Evolutionary conservation across 2,797 vertebrate species (phyloP).

Genomic region (Intellagama lesueurii): DNA sequence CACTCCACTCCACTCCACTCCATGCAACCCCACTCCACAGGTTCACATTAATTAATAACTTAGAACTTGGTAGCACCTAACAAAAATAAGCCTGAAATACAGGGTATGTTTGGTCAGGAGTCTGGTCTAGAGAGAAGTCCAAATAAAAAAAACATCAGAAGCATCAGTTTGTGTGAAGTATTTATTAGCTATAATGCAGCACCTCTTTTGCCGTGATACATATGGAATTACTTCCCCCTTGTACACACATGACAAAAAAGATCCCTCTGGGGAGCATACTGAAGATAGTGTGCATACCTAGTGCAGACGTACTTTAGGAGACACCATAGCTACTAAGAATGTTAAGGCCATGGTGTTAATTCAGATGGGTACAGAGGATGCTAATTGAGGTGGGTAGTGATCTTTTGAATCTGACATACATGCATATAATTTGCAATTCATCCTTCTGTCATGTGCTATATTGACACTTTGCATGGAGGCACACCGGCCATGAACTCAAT

Average conservation of each 20-base stretch:
- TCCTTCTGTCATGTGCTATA: background rate
- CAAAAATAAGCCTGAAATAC: background rate
- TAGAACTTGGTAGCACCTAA: no score
- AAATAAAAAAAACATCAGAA: background rate
- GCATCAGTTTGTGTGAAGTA: background rate
- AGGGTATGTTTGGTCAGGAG: background rate
- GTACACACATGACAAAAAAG: background rate
- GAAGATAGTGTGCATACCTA: no score
- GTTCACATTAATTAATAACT: no score
- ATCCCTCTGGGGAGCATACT: slow-evolving; percentile 1
- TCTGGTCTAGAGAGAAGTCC: background rate
- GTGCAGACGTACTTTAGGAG: background rate
- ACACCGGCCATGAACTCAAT: background rate
- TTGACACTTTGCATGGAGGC: background rate
- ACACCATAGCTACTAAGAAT: background rate
- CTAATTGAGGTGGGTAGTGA: background rate
- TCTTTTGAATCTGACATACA: background rate
- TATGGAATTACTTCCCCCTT: background rate
- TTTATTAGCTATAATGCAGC: background rate
- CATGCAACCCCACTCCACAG: no score
- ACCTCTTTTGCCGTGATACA: background rate
- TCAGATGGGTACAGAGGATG: background rate
- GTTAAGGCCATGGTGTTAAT: background rate
- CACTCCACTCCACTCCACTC: no score
- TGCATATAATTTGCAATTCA: background rate